Evolutionary conservation across 2,888 invertebrate genomes (phyloP), one percentile per base, ranked within the genome.

Genomic region (Callosobruchus maculatus): DNA sequence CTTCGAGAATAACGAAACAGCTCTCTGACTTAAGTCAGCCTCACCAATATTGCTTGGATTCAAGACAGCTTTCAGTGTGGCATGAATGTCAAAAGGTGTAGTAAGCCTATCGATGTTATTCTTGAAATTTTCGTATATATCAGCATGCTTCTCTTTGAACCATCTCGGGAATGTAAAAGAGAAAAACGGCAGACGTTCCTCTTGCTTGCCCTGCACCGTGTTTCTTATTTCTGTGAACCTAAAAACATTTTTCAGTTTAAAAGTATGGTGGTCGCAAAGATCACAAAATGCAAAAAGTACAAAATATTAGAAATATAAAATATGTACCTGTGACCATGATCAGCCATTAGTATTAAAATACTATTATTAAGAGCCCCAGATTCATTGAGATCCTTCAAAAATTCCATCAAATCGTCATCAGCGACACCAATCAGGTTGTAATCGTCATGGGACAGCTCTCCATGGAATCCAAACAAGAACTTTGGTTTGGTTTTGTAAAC

Each of bases 51-150:
- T 86, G 1, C 82, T 82, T 81, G 90, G 84, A 74, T 91, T 88
- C 7, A 96, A 83, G 0, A 95, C 89, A 81, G 93, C 92, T 77
- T 92, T 86, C 1, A 98, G 87, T 0, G 96, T 97, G 66, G 92
- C 91, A 85, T 97, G 91, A 31, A 98, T 90, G 85, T 98, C 98
- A 83, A 97, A 98, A 0, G 97, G 97, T 0, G 96, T 95, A 0
- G 93, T 92, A 26, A 98, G 88, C 0, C 91, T 90, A 20, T 92
- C 86, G 0, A 90, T 87, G 83, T 97, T 97, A 0, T 84, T 86
- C 66, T 89, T 84, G 78, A 94, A 89, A 79, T 93, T 93, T 0
- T 86, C 86, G 76, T 91, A 90, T 20, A 91, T 91, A 20, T 87
- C 83, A 0, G 92, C 92, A 80, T 93, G 90, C 7, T 88, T 85